phyloP scores from a whole-genome alignment of 2,113 vertebrate genomes.

The Pygoscelis antarcticus region DNA sequence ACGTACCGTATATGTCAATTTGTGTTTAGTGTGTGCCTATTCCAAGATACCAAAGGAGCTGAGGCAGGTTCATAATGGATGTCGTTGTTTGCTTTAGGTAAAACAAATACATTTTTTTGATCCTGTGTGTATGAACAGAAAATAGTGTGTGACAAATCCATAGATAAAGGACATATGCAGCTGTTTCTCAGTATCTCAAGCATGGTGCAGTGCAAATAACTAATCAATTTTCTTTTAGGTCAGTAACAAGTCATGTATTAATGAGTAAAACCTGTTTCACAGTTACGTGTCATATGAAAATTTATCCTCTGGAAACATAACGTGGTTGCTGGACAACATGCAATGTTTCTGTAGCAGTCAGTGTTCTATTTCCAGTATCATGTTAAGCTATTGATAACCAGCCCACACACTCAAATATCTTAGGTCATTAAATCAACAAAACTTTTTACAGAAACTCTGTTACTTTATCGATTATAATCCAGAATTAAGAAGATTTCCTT shows the following conservation, averaged over 20 bases:
- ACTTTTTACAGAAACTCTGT: background rate
- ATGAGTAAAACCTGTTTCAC: constrained; percentile 16
- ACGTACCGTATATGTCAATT: constrained; percentile 20
- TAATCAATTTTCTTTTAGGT: constrained; percentile 58
- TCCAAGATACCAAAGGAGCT: constrained; percentile 74
- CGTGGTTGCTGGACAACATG: constrained; percentile 74
- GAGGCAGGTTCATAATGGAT: constrained; percentile 70
- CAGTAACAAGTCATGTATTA: constrained; percentile 43
- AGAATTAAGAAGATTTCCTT: background rate
- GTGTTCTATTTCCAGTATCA: background rate
- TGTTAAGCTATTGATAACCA: constrained; percentile 17
- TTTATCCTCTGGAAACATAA: constrained; percentile 26
- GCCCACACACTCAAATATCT: constrained; percentile 20
- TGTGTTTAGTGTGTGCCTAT: constrained; percentile 70
- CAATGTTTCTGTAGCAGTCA: background rate
- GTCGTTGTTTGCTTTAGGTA: constrained; percentile 74
- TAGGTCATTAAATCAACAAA: constrained; percentile 52
- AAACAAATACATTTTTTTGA: constrained; percentile 71
- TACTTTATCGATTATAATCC: background rate
- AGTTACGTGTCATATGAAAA: constrained; percentile 32
- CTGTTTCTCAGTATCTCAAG: constrained; percentile 54
- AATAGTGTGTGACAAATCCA: constrained; percentile 46
- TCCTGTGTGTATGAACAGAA: constrained; percentile 19
- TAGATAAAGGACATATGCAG: constrained; percentile 66
- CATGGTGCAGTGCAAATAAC: constrained; percentile 71